phyloP scores from a whole-genome alignment of 2,113 vertebrate genomes.

The Petromus typicus region DNA sequence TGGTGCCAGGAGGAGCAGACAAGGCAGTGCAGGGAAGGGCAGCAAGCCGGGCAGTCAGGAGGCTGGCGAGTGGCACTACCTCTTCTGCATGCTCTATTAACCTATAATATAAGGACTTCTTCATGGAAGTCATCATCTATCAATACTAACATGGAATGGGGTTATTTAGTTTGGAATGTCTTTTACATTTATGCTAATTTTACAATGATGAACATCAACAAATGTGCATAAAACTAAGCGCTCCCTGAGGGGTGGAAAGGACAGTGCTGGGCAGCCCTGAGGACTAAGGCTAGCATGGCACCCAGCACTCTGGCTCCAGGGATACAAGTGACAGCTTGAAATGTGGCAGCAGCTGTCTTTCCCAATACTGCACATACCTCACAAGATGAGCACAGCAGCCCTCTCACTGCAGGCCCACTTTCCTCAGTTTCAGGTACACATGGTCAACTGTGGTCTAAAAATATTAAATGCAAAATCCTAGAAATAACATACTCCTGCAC shows the following conservation, averaged over 20 bases:
- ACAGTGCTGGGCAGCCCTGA: neutral
- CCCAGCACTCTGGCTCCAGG: neutral
- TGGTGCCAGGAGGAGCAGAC: neutral
- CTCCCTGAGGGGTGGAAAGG: neutral
- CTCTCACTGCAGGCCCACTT: neutral
- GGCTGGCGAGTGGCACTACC: neutral
- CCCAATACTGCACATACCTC: neutral
- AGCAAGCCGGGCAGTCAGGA: neutral
- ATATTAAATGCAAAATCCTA: neutral
- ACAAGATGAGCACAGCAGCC: neutral
- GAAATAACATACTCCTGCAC: neutral
- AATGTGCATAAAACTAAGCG: neutral
- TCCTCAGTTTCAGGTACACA: neutral
- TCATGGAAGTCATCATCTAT: neutral
- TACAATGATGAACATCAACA: neutral
- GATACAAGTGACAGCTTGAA: too few relatives aligned
- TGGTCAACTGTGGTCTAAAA: neutral
- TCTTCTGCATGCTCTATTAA: neutral
- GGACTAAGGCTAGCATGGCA: accelerated
- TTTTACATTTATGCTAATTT: neutral
- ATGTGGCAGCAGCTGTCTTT: neutral
- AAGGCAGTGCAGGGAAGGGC: neutral
- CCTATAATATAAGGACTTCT: neutral
- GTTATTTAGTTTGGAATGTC: neutral
- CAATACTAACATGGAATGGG: neutral